Conservation (phyloP, 2,797 vertebrate species). For the Aphelocoma californica region DNA sequence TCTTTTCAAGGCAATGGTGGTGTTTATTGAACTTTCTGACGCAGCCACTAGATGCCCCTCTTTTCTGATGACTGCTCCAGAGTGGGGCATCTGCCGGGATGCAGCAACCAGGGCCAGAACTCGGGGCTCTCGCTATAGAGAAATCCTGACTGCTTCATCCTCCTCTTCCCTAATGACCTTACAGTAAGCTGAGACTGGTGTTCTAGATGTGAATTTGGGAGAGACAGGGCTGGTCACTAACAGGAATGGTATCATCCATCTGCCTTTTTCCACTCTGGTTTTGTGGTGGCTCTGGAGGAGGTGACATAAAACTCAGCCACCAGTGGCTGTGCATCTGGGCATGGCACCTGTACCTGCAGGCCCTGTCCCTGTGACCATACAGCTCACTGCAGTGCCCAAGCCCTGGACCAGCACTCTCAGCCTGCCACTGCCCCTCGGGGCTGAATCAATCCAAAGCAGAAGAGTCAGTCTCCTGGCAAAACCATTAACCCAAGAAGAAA, state of each 20-base stretch:
- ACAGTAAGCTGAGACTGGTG: background rate
- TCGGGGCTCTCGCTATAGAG: accelerated
- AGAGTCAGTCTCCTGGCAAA: background rate
- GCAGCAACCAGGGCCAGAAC: background rate
- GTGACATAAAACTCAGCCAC: background rate
- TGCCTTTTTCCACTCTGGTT: background rate
- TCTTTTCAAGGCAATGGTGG: background rate
- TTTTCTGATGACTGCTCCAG: slow-evolving; percentile 4
- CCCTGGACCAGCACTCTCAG: background rate
- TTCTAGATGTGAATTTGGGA: background rate
- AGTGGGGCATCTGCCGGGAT: accelerated
- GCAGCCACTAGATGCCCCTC: slow-evolving; percentile 53
- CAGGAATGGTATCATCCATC: background rate
- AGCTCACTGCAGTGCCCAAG: background rate
- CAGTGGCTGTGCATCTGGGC: background rate
- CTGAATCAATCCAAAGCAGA: background rate
- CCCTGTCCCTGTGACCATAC: background rate
- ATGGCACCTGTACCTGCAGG: background rate
- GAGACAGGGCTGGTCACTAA: background rate
- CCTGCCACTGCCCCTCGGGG: accelerated
- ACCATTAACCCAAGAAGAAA: background rate
- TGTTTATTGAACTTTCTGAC: background rate
- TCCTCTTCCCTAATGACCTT: background rate
- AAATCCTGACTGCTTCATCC: background rate
- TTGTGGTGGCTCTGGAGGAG: background rate